phyloP scores from a whole-genome alignment of 2,888 invertebrate species.

The Lasioglossum calceatum region DNA sequence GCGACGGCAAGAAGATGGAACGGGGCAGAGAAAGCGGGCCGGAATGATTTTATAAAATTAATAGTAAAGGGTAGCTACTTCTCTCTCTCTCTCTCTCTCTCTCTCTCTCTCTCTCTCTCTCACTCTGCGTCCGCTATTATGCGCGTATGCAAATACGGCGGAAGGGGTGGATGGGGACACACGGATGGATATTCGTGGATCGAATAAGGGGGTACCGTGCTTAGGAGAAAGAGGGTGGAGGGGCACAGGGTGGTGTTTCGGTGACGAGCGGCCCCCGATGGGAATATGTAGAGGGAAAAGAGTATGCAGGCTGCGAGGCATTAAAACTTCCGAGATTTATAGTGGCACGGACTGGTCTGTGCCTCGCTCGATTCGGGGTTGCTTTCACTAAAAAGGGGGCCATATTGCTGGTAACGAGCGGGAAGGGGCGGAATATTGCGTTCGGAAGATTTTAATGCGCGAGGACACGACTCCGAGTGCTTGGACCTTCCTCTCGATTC shows the following conservation, averaged over 20 bases:
- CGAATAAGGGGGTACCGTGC: constrained; percentile 37
- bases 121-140: constrained; percentile 76
- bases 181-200: constrained; percentile 60
- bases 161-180: constrained; percentile 68
- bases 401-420: constrained; percentile 73
- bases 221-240: not conserved
- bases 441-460: constrained; percentile 60
- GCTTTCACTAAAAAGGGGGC: constrained; percentile 69
- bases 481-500: not conserved
- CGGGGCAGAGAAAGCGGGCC: constrained; percentile 66
- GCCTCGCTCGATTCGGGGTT: constrained; percentile 71
- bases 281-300: constrained; percentile 49
- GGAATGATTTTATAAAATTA: constrained; percentile 84
- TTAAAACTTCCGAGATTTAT: constrained; percentile 83
- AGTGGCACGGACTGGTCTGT: constrained; percentile 75
- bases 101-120: constrained; percentile 48
- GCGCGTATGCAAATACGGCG: constrained; percentile 82
- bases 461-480: not conserved
- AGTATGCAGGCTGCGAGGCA: constrained; percentile 80
- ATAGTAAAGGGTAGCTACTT: constrained; percentile 81
- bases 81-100: constrained; percentile 46
- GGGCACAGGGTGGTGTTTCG: constrained; percentile 41
- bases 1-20: constrained; percentile 23
- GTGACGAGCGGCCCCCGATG: constrained; percentile 38
- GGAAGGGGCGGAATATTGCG: constrained; percentile 56